A percentile compares a stretch with the other conserved stretches of the same genome.
Evolutionary conservation across 2,113 vertebrate species (phyloP).

Genomic region (Melanerpes aurifrons): DNA sequence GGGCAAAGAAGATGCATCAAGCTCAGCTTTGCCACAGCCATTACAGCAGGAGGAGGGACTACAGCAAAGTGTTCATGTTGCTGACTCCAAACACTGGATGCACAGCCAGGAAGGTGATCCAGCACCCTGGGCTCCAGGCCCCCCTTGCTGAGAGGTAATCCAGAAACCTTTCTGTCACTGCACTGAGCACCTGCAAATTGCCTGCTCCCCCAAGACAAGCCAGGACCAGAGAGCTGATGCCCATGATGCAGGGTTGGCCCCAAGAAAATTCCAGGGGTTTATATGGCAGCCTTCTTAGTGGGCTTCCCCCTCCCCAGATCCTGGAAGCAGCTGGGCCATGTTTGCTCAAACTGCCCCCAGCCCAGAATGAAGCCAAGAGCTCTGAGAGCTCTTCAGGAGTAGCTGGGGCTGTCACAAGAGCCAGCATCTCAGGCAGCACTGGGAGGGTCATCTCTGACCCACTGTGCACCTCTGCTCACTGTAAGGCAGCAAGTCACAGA

Average conservation of each 20-base stretch:
- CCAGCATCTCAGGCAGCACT: background rate
- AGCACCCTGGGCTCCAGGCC: background rate
- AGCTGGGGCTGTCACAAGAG: background rate
- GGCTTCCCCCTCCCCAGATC: background rate
- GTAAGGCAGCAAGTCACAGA: background rate
- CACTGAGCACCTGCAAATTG: background rate
- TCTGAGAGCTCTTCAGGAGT: background rate
- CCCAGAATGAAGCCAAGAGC: background rate
- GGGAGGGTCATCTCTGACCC: background rate
- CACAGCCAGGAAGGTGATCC: background rate
- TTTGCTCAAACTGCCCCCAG: background rate
- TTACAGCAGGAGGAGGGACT: background rate
- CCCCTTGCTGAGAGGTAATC: accelerated
- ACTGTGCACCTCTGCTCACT: accelerated
- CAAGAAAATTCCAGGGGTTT: background rate
- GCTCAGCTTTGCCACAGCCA: background rate
- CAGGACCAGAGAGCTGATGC: background rate
- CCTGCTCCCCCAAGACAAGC: background rate
- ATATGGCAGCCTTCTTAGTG: background rate
- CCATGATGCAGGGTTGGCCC: background rate
- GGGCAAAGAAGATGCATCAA: background rate
- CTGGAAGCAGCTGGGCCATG: background rate
- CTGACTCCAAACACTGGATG: background rate
- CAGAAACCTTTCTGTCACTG: no score
- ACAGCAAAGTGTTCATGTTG: background rate